A percentile compares a stretch with the other conserved stretches of the same genome.
These are phyloP conservation scores for Poeciliopsis gracilis DNA, from an alignment of 2,797 vertebrate species.

Conservation along the genomic window DNA sequence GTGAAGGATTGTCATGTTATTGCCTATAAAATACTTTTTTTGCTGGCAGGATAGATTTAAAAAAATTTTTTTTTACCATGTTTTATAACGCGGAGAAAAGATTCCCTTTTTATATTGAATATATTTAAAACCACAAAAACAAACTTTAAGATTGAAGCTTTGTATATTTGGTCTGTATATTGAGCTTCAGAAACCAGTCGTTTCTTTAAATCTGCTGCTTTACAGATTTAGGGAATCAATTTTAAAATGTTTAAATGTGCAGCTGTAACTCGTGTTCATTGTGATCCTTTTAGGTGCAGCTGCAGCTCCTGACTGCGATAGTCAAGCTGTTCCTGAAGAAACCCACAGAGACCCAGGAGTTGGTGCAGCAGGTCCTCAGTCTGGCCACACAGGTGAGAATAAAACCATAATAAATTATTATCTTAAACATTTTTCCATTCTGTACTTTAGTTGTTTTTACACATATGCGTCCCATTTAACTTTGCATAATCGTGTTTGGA, in stretches of 20 bases:
- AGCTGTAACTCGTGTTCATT: conserved; percentile 22
- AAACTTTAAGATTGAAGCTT: neutral
- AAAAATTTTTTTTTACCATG: neutral
- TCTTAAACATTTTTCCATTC: neutral
- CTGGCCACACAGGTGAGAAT: conserved; percentile 92
- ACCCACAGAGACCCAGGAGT: conserved; percentile 95
- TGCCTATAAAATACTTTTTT: conserved; percentile 13
- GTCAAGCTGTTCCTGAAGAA: conserved; percentile 98
- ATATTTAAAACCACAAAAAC: neutral
- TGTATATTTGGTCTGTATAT: neutral
- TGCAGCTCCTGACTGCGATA: conserved; percentile 94
- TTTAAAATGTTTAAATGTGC: neutral
- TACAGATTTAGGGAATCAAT: neutral
- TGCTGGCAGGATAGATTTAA: conserved; percentile 7
- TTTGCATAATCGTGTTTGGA: neutral
- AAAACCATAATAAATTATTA: neutral
- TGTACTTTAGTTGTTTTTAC: neutral
- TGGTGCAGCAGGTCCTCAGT: conserved; percentile 97
- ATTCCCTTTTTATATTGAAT: conserved; percentile 7
- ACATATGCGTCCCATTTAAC: neutral
- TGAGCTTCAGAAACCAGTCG: neutral
- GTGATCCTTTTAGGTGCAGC: conserved; percentile 85
- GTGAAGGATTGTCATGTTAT: conserved; percentile 16
- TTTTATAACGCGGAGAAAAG: conserved; percentile 1
- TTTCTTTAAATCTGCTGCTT: neutral